A percentile compares a stretch with the other conserved stretches of the same genome.
Evolutionary conservation across 2,888 invertebrate species (phyloP).

Genomic region (Tiliacea aurago): DNA sequence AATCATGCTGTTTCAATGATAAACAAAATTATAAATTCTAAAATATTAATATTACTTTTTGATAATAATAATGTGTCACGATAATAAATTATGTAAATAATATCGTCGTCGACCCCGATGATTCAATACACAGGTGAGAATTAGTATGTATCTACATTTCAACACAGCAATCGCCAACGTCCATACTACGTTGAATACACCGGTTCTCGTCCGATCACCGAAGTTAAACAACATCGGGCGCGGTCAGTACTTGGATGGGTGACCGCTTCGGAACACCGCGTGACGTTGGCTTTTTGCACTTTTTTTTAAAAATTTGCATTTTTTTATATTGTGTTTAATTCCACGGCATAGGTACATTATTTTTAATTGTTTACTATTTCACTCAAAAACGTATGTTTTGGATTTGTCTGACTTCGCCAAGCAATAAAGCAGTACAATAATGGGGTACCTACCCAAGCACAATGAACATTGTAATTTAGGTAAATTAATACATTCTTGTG

Average conservation of each 20-base stretch:
- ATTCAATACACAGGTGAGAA: too few relatives aligned
- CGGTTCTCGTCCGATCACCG: slow-evolving; percentile 88
- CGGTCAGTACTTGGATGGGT: slow-evolving; percentile 88
- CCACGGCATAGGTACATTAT: too few relatives aligned
- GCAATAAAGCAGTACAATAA: not conserved
- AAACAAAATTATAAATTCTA: too few relatives aligned
- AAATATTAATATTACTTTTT: too few relatives aligned
- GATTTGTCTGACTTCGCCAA: not conserved
- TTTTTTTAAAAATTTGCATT: not conserved
- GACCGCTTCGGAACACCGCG: slow-evolving; percentile 86
- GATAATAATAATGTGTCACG: too few relatives aligned
- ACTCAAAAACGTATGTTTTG: too few relatives aligned
- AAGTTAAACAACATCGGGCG: slow-evolving; percentile 87
- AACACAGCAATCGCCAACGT: slow-evolving; percentile 62
- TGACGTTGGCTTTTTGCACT: slow-evolving; percentile 71
- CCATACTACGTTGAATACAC: slow-evolving; percentile 84
- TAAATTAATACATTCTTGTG: slow-evolving; percentile 26
- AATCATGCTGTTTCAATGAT: too few relatives aligned
- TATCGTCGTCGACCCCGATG: too few relatives aligned
- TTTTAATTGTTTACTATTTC: not conserved
- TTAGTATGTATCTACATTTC: too few relatives aligned
- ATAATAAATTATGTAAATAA: too few relatives aligned
- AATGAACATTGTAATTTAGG: slow-evolving; percentile 15
- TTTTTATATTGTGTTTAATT: not conserved
- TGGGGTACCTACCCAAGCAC: not conserved